phyloP scores from a whole-genome alignment of 2,797 vertebrate genomes.

The Urosaurus nigricauda region DNA sequence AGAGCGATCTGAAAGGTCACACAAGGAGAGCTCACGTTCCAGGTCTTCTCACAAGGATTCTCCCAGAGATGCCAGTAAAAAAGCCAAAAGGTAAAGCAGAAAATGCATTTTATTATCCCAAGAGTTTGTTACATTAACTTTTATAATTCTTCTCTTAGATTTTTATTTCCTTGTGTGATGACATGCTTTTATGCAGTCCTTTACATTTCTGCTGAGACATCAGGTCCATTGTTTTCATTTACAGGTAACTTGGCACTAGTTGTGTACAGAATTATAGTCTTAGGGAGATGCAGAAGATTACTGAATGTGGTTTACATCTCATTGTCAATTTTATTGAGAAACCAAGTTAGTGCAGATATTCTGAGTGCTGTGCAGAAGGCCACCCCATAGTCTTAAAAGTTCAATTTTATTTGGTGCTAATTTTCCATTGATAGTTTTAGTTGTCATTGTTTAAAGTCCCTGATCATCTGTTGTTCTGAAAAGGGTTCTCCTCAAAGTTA shows the following conservation, averaged over 20 bases:
- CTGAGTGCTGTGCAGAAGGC: background rate
- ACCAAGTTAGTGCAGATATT: background rate
- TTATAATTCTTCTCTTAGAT: background rate
- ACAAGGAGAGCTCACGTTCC: conserved; percentile 91
- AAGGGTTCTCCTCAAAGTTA: too few species aligned
- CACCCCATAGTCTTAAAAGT: background rate
- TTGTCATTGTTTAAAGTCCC: background rate
- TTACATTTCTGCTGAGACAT: background rate
- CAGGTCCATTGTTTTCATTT: background rate
- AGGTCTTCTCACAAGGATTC: conserved; percentile 95
- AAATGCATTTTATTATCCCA: background rate
- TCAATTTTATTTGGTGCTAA: background rate
- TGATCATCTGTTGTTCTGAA: background rate
- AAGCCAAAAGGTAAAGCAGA: conserved; percentile 90
- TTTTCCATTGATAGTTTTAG: background rate
- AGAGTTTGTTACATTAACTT: background rate
- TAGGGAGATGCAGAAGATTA: background rate
- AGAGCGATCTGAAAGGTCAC: conserved; percentile 89
- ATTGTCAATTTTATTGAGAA: background rate
- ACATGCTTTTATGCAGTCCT: background rate
- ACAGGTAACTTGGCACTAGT: background rate
- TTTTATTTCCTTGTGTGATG: background rate
- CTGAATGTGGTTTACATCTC: background rate
- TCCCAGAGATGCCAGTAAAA: conserved; percentile 92
- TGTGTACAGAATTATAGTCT: background rate